Conservation (phyloP, 2,888 invertebrate species). For the Hypselothyrea guttata region DNA sequence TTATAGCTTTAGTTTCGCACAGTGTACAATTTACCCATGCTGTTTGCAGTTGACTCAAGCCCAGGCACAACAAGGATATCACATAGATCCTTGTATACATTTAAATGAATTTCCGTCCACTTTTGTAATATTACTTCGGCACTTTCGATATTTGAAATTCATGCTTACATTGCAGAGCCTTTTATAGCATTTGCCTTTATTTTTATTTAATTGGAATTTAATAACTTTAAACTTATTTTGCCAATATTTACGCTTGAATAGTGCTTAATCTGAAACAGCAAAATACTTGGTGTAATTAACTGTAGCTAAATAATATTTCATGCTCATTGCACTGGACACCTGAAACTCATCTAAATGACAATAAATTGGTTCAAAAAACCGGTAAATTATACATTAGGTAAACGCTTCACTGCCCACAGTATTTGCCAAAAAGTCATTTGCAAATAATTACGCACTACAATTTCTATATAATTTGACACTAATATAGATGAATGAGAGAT, state of each 20-base stretch:
- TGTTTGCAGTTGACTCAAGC: conserved; percentile 31
- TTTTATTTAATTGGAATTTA: conserved; percentile 34
- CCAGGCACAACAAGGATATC: conserved; percentile 34
- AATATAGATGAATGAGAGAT: conserved; percentile 37
- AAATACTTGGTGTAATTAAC: conserved; percentile 1
- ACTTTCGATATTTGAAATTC: conserved; percentile 11
- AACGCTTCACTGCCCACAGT: conserved; percentile 41
- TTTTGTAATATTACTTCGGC: neutral
- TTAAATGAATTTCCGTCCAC: conserved; percentile 1
- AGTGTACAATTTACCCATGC: conserved; percentile 50
- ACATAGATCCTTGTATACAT: conserved; percentile 33
- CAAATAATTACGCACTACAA: conserved; percentile 15
- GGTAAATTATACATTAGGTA: neutral
- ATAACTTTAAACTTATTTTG: conserved; percentile 21
- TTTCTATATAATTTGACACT: no score
- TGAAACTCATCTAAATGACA: conserved; percentile 8
- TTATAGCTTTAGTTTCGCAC: neutral
- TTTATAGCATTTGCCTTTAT: conserved; percentile 37
- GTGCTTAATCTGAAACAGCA: conserved; percentile 11
- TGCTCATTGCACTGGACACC: conserved; percentile 6
- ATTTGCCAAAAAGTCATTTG: no score
- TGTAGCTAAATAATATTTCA: conserved; percentile 6
- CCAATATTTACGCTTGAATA: conserved; percentile 41
- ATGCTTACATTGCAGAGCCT: conserved; percentile 12
- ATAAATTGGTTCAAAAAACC: conserved; percentile 13